These are phyloP conservation scores for Odocoileus hemionus DNA, from an alignment of 2,113 vertebrate genomes.

Conservation along the genomic window DNA sequence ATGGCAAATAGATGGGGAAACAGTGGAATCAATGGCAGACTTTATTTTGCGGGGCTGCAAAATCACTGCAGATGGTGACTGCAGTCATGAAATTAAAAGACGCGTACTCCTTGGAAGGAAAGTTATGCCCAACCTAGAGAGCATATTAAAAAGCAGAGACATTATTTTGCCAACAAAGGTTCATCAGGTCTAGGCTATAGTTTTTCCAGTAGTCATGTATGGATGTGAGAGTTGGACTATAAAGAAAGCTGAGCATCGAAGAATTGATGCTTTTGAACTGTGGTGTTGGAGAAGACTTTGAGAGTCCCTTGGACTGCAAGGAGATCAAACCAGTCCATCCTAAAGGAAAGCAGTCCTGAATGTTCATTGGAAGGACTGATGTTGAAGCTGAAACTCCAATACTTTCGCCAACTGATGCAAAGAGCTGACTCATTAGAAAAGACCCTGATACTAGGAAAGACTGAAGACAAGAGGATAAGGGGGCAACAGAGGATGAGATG, in stretches of 20 bases:
- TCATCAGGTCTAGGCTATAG: background rate
- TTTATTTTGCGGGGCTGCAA: background rate
- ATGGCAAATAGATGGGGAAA: background rate
- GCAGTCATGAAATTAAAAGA: background rate
- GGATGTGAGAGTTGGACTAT: background rate
- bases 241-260: background rate
- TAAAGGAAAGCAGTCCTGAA: background rate
- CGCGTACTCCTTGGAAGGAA: background rate
- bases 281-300: background rate
- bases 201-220: background rate
- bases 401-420: background rate
- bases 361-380: background rate
- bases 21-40: background rate
- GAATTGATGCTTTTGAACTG: background rate
- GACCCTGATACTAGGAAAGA: background rate
- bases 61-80: background rate
- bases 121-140: background rate
- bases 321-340: background rate
- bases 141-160: background rate
- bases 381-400: background rate
- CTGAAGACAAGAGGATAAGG: background rate
- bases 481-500: background rate
- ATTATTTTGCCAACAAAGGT: background rate
- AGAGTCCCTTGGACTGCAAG: background rate
- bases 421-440: background rate